Evolutionary conservation across 1,140 invertebrate genomes (phyloP), one percentile per base, ranked within the genome.

Genomic region (Eupeodes corollae): DNA sequence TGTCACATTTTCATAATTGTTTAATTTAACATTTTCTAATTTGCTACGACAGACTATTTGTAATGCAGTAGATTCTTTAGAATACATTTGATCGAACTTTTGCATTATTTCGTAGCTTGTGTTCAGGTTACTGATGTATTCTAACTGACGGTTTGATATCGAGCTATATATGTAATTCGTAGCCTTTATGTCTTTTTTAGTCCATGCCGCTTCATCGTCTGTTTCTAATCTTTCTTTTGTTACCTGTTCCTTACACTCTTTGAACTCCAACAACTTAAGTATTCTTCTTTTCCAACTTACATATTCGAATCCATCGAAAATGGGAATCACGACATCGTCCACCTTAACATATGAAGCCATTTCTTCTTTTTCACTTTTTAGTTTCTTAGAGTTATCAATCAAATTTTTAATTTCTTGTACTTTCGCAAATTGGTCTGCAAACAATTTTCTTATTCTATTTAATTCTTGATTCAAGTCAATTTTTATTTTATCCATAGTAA

Each of bases 31-130:
- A n/a, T 35, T 53, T 54, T 61, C 53, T 8, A 61, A 18, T 11
- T 53, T 56, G 45, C 52, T 52, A 49, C 59, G 37, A 33, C 49
- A 56, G 12, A 62, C 32, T n/a, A 62, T 60, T 42, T 62, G 58
- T 16, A 61, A 44, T 5, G 54, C 56, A 46, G 56, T 54, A 34
- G 59, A 61, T 46, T 58, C 41, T 43, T 53, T 59, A 14, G 52
- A 42, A 52, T 59, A 61, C 39, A 58, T 44, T 35, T 51, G 11
- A 42, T 58, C 55, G 47, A 63, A 55, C 48, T 57, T 63, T 11
- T 55, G 52, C 5, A 57, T 54, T 15, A 60, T 57, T 40, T 56
- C 46, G 14, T 35, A 55, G 11, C 54, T 47, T 31, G 54, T 47
- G n/a, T n/a, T n/a, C n/a, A n/a, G n/a, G n/a, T n/a, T n/a, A n/a